Evolutionary conservation across 2,888 invertebrate species (phyloP).

Genomic region (Caenorhabditis macrosperma): DNA sequence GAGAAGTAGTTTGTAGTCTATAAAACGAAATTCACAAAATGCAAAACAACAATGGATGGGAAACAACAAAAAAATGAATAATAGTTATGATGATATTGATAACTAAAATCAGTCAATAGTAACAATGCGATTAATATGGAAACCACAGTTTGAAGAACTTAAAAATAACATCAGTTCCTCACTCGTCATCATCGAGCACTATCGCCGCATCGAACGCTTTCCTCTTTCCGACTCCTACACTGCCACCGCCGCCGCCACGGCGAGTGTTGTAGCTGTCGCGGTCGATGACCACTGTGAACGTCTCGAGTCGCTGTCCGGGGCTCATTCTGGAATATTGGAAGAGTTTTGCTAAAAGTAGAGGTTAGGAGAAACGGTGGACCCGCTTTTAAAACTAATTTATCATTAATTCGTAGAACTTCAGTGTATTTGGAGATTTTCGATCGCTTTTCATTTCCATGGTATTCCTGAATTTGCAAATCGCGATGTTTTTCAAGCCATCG

Average conservation of each 20-base stretch:
- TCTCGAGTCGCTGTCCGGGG: slow-evolving; percentile 59
- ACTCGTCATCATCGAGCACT: slow-evolving; percentile 12
- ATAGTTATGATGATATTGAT: no score
- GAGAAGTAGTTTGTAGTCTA: not conserved
- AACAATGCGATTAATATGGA: not conserved
- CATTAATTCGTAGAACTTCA: no score
- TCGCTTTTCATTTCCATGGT: no score
- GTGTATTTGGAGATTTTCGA: no score
- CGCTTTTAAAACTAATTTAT: no score
- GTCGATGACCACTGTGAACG: slow-evolving; percentile 55
- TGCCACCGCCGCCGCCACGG: not conserved
- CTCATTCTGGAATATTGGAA: slow-evolving; percentile 59
- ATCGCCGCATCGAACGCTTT: slow-evolving; percentile 39
- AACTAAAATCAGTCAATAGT: no score
- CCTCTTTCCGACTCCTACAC: slow-evolving; percentile 3
- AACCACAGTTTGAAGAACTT: not conserved
- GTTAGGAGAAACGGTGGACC: no score
- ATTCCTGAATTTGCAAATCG: no score
- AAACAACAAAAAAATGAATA: not conserved
- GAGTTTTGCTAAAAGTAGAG: not conserved
- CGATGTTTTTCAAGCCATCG: no score
- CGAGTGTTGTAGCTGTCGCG: no score
- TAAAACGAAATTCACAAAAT: not conserved
- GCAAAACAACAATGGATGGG: not conserved
- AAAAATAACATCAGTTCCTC: no score